Conservation (phyloP, 1,140 invertebrate species). For the Cherax quadricarinatus region DNA sequence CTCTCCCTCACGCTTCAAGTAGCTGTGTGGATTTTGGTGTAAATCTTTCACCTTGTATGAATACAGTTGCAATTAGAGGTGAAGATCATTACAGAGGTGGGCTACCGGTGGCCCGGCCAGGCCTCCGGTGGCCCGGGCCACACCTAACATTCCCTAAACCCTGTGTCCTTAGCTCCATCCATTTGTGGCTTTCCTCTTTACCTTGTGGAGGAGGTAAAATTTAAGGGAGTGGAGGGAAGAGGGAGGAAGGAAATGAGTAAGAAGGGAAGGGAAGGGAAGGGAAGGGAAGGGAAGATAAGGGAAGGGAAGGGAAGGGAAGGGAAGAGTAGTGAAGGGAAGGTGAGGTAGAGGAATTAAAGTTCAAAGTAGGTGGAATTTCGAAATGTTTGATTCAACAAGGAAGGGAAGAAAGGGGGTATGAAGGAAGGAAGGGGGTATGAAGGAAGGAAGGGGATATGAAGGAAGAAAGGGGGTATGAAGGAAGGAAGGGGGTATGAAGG, state of each 20-base stretch:
- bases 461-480: not conserved
- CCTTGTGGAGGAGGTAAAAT: not conserved
- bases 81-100: constrained; percentile 51
- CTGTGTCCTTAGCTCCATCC: not conserved
- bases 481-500: not conserved
- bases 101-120: not conserved
- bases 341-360: too few relatives aligned
- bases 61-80: constrained; percentile 65
- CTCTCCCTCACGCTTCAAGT: constrained; percentile 33
- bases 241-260: not conserved
- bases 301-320: not conserved
- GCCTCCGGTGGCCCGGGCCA: not conserved
- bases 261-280: not conserved
- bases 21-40: constrained; percentile 59
- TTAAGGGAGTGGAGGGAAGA: not conserved
- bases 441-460: not conserved
- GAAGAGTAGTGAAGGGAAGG: too few relatives aligned
- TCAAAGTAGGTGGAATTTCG: too few relatives aligned
- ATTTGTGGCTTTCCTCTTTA: not conserved
- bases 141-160: not conserved
- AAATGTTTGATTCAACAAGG: too few relatives aligned
- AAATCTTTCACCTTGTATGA: constrained; percentile 60
- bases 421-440: not conserved
- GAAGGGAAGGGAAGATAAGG: not conserved
- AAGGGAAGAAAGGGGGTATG: not conserved